Conservation (phyloP, 2,113 vertebrate species). For the Rattus norvegicus region DNA sequence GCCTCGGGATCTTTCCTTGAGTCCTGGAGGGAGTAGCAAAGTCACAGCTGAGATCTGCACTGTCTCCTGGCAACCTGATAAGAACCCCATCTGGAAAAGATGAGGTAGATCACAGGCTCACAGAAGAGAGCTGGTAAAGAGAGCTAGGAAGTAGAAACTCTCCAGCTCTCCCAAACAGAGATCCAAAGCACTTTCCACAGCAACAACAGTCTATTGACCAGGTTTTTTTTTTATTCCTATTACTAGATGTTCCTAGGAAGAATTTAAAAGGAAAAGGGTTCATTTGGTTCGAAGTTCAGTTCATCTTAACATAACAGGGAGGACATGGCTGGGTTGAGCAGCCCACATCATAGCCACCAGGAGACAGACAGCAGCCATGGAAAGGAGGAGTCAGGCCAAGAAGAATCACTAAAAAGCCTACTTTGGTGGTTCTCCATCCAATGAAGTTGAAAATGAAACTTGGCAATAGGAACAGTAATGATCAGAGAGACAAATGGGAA, state of each 20-base stretch:
- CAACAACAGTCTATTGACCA: background rate
- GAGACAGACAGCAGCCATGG: background rate
- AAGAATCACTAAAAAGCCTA: background rate
- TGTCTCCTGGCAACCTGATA: constrained; percentile 8
- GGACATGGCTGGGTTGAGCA: background rate
- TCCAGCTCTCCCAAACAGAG: background rate
- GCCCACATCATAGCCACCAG: background rate
- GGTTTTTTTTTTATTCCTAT: background rate
- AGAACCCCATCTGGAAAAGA: background rate
- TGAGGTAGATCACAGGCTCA: background rate
- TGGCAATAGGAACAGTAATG: background rate
- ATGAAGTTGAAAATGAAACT: background rate
- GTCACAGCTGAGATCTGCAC: background rate
- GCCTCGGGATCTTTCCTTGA: background rate
- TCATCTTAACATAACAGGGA: background rate
- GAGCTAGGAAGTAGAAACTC: background rate
- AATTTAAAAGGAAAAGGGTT: background rate
- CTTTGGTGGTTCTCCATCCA: background rate
- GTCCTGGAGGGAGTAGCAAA: background rate
- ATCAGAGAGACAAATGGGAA: background rate
- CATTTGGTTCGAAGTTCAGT: background rate
- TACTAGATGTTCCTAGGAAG: background rate
- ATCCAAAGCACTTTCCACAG: background rate
- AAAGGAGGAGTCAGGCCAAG: background rate
- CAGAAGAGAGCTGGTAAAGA: background rate